Conservation (phyloP, 2,888 invertebrate species). For the Anthoptus insignis region DNA sequence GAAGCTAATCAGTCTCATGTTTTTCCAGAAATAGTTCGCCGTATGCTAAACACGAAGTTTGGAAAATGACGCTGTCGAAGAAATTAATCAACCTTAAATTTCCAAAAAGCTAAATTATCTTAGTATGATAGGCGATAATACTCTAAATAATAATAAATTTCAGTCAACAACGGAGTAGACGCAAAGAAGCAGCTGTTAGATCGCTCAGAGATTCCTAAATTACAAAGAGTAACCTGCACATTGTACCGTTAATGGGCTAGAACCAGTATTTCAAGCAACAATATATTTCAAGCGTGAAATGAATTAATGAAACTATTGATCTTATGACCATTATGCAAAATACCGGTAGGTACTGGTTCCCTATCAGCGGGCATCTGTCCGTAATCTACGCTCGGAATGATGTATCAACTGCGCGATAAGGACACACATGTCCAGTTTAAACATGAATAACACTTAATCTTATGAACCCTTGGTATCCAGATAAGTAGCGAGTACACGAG, state of each 20-base stretch:
- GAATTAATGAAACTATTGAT: constrained; percentile 15
- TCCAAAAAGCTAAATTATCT: too few species aligned
- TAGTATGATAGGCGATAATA: too few species aligned
- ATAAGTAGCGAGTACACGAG: constrained; percentile 20
- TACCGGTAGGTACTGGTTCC: constrained; percentile 15
- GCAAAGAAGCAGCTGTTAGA: too few species aligned
- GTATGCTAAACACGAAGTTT: too few species aligned
- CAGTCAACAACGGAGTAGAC: too few species aligned
- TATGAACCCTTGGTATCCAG: constrained; percentile 24
- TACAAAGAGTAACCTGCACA: neutral
- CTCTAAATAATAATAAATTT: too few species aligned
- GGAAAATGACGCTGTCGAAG: too few species aligned
- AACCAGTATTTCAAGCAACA: neutral
- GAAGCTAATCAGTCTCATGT: too few species aligned
- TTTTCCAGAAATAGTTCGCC: too few species aligned
- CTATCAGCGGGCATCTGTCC: constrained; percentile 25
- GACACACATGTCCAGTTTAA: constrained; percentile 26
- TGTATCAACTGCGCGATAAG: constrained; percentile 31
- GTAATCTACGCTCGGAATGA: constrained; percentile 26
- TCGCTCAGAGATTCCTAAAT: neutral
- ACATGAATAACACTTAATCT: constrained; percentile 29
- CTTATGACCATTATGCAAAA: constrained; percentile 31
- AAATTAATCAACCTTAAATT: too few species aligned
- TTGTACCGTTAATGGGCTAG: neutral
- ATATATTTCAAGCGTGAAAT: constrained; percentile 6